phyloP scores from a whole-genome alignment of 2,113 vertebrate genomes.

The Pygathrix nemaeus region DNA sequence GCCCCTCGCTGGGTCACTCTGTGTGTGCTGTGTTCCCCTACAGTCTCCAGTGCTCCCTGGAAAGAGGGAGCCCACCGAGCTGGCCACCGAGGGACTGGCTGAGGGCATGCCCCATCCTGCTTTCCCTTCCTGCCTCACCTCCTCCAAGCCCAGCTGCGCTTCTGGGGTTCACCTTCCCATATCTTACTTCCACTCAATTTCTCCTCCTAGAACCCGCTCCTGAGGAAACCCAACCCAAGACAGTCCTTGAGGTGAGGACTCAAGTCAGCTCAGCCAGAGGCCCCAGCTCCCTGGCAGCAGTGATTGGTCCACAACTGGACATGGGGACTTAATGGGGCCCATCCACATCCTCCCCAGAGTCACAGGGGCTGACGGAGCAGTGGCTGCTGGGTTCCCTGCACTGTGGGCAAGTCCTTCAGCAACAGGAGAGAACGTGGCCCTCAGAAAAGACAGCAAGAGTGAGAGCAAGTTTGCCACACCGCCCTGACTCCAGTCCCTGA shows the following conservation, averaged over 20 bases:
- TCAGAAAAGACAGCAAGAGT: neutral
- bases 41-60: neutral
- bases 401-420: neutral
- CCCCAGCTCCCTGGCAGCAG: neutral
- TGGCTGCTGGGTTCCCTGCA: neutral
- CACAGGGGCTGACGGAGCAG: no score
- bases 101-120: no score
- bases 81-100: neutral
- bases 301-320: neutral
- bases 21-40: neutral
- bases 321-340: neutral
- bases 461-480: neutral
- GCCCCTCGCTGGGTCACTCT: no score
- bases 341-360: neutral
- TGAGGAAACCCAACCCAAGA: neutral
- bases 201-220: neutral
- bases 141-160: neutral
- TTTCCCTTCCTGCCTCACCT: neutral
- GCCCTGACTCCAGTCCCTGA: neutral
- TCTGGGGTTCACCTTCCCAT: neutral
- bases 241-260: neutral
- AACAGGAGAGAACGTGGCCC: neutral
- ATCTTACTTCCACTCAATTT: neutral
- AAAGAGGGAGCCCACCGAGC: no score
- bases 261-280: neutral